Conservation (phyloP, 2,797 vertebrate genomes). For the Pampus argenteus region DNA sequence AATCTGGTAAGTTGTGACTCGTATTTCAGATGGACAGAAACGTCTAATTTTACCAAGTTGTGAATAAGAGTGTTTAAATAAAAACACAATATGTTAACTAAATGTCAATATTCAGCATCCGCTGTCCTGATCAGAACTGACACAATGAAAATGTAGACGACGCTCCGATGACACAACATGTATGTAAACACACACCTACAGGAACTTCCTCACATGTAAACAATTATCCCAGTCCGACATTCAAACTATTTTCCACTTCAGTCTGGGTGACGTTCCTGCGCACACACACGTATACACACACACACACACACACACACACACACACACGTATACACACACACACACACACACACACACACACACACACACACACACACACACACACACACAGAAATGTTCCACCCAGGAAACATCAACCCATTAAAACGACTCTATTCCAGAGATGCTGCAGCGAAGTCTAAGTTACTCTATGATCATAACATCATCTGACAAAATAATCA, state of each 20-base stretch:
- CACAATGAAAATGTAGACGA: background rate
- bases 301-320: too few relatives aligned
- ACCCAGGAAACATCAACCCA: too few relatives aligned
- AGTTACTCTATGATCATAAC: too few relatives aligned
- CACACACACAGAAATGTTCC: too few relatives aligned
- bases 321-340: too few relatives aligned
- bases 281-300: too few relatives aligned
- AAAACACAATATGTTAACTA: too few relatives aligned
- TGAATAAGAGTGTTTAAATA: background rate
- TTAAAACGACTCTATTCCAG: too few relatives aligned
- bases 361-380: too few relatives aligned
- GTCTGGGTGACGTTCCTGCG: constrained; percentile 31
- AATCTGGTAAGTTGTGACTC: too few relatives aligned
- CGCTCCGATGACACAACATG: constrained; percentile 28
- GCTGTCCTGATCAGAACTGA: background rate
- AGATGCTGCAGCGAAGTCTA: background rate
- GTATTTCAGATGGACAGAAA: background rate
- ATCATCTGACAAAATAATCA: too few relatives aligned
- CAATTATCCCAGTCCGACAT: constrained; percentile 39
- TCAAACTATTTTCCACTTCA: constrained; percentile 63
- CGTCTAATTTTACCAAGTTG: background rate
- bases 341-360: too few relatives aligned
- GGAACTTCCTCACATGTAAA: constrained; percentile 49
- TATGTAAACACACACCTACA: constrained; percentile 60
- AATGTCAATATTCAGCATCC: background rate